Percentiles rank a stretch among this genome's conserved stretches.
phyloP scores from a whole-genome alignment of 2,888 invertebrate species.

The Teinopalpus imperialis region DNA sequence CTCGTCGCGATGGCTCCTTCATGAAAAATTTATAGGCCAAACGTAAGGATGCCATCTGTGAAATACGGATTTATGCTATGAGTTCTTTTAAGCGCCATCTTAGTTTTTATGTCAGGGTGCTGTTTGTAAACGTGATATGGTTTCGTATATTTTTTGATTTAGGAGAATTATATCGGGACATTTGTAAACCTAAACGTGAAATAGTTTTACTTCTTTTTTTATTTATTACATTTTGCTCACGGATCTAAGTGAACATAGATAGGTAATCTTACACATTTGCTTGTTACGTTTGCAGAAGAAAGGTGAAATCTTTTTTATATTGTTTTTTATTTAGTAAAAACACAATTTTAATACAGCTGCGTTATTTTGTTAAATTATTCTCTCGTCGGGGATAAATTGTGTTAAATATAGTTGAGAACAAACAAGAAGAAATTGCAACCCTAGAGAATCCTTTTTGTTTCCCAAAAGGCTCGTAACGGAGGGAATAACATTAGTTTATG shows the following conservation, averaged over 20 bases:
- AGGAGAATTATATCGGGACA: no score
- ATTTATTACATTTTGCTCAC: no score
- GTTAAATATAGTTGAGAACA: constrained; percentile 1
- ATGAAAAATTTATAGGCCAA: constrained; percentile 73
- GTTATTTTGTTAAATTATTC: background rate
- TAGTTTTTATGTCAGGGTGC: constrained; percentile 8
- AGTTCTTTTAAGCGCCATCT: constrained; percentile 6
- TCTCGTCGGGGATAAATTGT: background rate
- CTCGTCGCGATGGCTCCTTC: constrained; percentile 55
- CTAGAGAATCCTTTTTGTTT: constrained; percentile 36
- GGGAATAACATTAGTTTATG: constrained; percentile 75
- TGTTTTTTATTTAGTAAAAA: no score
- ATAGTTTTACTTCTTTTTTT: no score
- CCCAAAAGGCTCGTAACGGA: constrained; percentile 60
- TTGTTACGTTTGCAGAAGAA: no score
- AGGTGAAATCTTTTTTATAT: no score
- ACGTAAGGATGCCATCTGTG: constrained; percentile 25
- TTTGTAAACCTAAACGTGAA: no score
- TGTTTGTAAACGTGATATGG: no score
- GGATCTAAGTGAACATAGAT: no score
- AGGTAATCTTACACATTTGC: no score
- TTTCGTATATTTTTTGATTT: no score
- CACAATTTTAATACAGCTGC: no score
- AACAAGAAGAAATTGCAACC: constrained; percentile 9
- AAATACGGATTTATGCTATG: constrained; percentile 11